A percentile compares a stretch with the other conserved stretches of the same genome.
phyloP scores from a whole-genome alignment of 2,888 invertebrate genomes.

The Arctia plantaginis region DNA sequence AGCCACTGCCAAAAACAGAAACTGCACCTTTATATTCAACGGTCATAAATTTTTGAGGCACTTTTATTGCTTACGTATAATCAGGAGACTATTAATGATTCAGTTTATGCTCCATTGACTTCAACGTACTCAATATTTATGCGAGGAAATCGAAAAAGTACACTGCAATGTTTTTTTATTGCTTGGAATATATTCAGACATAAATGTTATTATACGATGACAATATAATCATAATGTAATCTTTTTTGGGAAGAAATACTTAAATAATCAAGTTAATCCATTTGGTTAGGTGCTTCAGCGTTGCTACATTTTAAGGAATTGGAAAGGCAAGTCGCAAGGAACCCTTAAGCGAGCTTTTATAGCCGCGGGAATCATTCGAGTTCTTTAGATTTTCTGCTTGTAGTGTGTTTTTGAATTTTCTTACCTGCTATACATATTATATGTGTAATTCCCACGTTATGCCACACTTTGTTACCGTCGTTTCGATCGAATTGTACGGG shows the following conservation, averaged over 20 bases:
- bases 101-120: conserved; percentile 12
- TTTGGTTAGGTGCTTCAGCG: background rate
- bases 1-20: conserved; percentile 29
- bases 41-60: conserved; percentile 26
- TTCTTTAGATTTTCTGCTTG: background rate
- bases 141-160: conserved; percentile 19
- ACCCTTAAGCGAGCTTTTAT: background rate
- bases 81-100: conserved; percentile 23
- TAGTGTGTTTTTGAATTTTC: no score
- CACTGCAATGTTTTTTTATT: conserved; percentile 15
- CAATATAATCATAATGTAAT: no score
- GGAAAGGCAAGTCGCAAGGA: background rate
- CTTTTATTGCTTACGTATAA: conserved; percentile 38
- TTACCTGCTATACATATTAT: no score
- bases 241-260: background rate
- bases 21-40: conserved; percentile 31
- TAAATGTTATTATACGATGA: background rate
- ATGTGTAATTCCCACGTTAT: no score
- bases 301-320: background rate
- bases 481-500: no score
- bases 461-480: no score
- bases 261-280: background rate
- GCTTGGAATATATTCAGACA: conserved; percentile 3
- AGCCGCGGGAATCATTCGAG: background rate
- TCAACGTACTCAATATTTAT: conserved; percentile 10